These are phyloP conservation scores for Thereva unica DNA, from an alignment of 2,888 invertebrate species.

Conservation along the genomic window DNA sequence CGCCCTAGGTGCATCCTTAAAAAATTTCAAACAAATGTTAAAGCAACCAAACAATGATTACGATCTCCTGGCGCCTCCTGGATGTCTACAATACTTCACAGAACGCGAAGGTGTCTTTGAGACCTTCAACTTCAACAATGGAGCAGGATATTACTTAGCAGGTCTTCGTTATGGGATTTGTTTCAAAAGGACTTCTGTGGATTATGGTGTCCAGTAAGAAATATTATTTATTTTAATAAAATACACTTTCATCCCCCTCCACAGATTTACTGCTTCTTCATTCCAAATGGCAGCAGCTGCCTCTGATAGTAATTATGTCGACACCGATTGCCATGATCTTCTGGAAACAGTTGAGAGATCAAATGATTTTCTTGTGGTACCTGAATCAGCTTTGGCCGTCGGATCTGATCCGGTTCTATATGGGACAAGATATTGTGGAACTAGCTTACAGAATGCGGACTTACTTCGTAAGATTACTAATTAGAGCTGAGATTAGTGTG, in stretches of 20 bases:
- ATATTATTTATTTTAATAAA: background rate
- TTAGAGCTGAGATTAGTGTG: background rate
- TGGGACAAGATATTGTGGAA: conserved; percentile 55
- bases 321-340: conserved; percentile 62
- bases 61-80: conserved; percentile 62
- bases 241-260: background rate
- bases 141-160: conserved; percentile 62
- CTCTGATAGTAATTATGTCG: conserved; percentile 44
- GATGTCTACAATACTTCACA: conserved; percentile 70
- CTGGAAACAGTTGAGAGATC: conserved; percentile 58
- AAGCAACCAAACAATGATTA: conserved; percentile 49
- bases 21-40: conserved; percentile 50
- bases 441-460: conserved; percentile 45
- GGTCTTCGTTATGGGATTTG: conserved; percentile 67
- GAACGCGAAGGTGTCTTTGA: conserved; percentile 63
- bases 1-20: conserved; percentile 42
- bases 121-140: conserved; percentile 65
- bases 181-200: conserved; percentile 58
- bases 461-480: conserved; percentile 39
- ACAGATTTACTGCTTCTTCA: conserved; percentile 16
- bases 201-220: conserved; percentile 51
- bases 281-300: conserved; percentile 19
- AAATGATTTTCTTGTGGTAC: conserved; percentile 64
- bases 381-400: conserved; percentile 59
- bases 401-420: conserved; percentile 51